These are phyloP conservation scores for Synanthedon vespiformis DNA, from an alignment of 2,888 invertebrate genomes.

Conservation along the genomic window DNA sequence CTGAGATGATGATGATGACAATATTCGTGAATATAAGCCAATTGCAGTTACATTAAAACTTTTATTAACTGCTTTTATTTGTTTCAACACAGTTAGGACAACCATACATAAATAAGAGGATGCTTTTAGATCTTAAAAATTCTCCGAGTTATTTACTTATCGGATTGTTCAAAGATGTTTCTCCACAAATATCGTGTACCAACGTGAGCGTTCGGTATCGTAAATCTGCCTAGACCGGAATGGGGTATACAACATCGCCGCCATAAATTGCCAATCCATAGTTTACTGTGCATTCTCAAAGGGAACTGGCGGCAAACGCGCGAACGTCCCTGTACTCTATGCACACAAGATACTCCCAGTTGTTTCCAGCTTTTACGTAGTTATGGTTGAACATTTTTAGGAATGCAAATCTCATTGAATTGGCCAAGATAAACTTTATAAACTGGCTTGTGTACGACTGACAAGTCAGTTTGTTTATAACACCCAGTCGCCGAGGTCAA, in stretches of 20 bases:
- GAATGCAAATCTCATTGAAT: background rate
- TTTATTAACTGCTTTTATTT: background rate
- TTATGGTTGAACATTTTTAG: background rate
- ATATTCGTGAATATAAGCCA: background rate
- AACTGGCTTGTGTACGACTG: too few species aligned
- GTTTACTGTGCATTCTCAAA: slow-evolving; percentile 56
- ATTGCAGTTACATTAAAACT: background rate
- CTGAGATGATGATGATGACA: background rate
- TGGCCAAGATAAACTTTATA: too few species aligned
- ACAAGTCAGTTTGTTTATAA: too few species aligned
- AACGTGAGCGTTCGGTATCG: slow-evolving; percentile 24
- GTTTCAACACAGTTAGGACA: background rate
- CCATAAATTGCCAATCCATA: slow-evolving; percentile 63
- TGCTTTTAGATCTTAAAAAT: too few species aligned
- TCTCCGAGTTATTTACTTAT: too few species aligned
- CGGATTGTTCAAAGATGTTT: background rate
- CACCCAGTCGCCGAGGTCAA: too few species aligned
- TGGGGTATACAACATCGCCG: slow-evolving; percentile 46
- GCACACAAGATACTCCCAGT: background rate
- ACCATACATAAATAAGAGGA: too few species aligned
- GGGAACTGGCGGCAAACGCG: slow-evolving; percentile 26
- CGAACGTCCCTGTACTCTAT: background rate
- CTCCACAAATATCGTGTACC: background rate
- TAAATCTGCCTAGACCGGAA: slow-evolving; percentile 58
- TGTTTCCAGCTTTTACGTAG: background rate